Conservation (phyloP, 2,113 vertebrate genomes). For the Trachemys scripta region DNA sequence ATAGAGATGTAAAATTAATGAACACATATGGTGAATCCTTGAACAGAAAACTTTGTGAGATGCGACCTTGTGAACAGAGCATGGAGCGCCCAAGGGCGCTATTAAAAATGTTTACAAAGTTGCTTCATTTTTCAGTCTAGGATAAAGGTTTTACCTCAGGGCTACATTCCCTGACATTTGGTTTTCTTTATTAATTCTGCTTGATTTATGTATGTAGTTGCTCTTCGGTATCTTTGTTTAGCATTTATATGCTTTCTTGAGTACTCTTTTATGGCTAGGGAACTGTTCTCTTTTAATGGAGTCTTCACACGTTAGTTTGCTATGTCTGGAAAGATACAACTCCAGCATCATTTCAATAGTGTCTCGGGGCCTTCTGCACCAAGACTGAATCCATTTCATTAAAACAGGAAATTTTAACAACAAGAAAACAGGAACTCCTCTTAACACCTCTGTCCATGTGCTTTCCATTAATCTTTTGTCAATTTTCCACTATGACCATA, state of each 20-base stretch:
- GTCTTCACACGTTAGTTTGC: not conserved
- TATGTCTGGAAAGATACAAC: not conserved
- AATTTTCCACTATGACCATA: not conserved
- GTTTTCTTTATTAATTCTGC: conserved; percentile 63
- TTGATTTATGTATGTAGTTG: conserved; percentile 40
- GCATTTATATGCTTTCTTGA: not conserved
- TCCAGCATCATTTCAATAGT: not conserved
- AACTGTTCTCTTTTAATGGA: not conserved
- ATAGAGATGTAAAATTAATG: conserved; percentile 38
- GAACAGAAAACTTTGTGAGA: conserved; percentile 43
- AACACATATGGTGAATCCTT: conserved; percentile 7
- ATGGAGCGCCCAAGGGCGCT: conserved; percentile 1
- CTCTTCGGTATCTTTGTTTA: conserved; percentile 27
- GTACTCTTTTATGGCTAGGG: not conserved
- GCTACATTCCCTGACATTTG: conserved; percentile 33
- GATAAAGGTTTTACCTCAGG: conserved; percentile 55
- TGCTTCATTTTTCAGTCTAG: conserved; percentile 37
- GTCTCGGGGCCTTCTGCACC: not conserved
- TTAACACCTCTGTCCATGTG: not conserved
- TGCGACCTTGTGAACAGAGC: conserved; percentile 23
- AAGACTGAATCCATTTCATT: not conserved
- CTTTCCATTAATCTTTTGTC: not conserved
- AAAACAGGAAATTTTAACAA: not conserved
- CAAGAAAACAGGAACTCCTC: not conserved
- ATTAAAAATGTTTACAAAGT: conserved; percentile 44